A percentile compares a stretch with the other conserved stretches of the same genome.
These are phyloP conservation scores for sheep (Ovis aries) DNA, from an alignment of 2,113 vertebrate species.

Conservation along the genomic window DNA sequence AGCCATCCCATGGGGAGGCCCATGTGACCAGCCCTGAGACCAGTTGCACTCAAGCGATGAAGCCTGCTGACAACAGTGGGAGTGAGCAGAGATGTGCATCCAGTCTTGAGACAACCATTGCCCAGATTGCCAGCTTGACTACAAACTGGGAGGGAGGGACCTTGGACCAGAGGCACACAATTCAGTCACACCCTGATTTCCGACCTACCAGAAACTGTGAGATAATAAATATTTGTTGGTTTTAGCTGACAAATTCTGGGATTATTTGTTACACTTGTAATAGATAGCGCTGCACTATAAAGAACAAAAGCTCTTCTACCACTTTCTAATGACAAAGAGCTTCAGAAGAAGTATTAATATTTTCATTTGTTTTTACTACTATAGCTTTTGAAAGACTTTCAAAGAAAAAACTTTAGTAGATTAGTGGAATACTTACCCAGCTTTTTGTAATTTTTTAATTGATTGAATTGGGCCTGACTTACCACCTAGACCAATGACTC, in stretches of 20 bases:
- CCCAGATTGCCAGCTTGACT: background rate
- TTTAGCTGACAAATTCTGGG: background rate
- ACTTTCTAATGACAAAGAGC: background rate
- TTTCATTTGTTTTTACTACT: background rate
- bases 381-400: background rate
- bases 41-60: background rate
- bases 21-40: background rate
- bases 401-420: background rate
- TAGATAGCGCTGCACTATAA: background rate
- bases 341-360: background rate
- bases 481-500: background rate
- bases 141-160: background rate
- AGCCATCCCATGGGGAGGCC: background rate
- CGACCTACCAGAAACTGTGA: background rate
- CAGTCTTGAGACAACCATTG: background rate
- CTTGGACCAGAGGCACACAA: background rate
- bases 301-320: background rate
- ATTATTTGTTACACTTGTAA: background rate
- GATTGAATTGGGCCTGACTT: slow-evolving; percentile 18
- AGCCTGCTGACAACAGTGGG: too few species aligned
- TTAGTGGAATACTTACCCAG: background rate
- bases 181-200: background rate
- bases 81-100: background rate
- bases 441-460: background rate
- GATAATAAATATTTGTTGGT: background rate